phyloP scores from a whole-genome alignment of 2,797 vertebrate genomes.

The Merluccius polli region DNA sequence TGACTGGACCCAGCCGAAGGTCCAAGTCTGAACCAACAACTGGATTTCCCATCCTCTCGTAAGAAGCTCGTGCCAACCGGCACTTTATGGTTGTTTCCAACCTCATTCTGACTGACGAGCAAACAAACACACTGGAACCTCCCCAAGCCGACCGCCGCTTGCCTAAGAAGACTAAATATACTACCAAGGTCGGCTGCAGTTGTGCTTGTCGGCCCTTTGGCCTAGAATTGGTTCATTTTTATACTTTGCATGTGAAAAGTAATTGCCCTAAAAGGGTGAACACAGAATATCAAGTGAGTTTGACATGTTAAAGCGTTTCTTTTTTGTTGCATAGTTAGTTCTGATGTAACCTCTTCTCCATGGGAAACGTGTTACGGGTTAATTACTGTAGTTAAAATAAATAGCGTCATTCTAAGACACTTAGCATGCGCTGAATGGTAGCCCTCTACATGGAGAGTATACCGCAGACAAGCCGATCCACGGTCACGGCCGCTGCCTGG shows the following conservation, averaged over 20 bases:
- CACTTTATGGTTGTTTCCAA: slow-evolving; percentile 52
- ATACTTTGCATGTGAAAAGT: not conserved
- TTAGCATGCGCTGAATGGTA: not conserved
- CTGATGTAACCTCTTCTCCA: slow-evolving; percentile 3
- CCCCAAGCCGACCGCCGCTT: slow-evolving; percentile 25
- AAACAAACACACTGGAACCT: slow-evolving; percentile 37
- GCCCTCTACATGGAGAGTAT: not conserved
- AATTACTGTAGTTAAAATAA: slow-evolving; percentile 1
- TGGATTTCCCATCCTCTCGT: slow-evolving; percentile 37
- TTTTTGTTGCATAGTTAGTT: not conserved
- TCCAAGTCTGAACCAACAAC: slow-evolving; percentile 19
- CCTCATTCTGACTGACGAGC: slow-evolving; percentile 40
- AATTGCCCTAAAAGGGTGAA: not conserved
- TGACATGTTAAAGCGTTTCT: not conserved
- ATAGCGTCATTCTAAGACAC: not conserved
- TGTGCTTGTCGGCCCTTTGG: not conserved
- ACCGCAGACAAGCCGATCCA: not conserved
- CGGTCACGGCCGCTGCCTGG: not conserved
- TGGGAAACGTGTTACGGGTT: not conserved
- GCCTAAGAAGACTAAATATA: slow-evolving; percentile 28
- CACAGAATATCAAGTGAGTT: not conserved
- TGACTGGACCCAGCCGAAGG: slow-evolving; percentile 8
- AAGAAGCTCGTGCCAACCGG: slow-evolving; percentile 26
- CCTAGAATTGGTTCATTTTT: not conserved
- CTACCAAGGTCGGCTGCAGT: not conserved